Base-by-base conservation (phyloP, 2,888 invertebrate species). In the Siphlonurus alternatus region DNA sequence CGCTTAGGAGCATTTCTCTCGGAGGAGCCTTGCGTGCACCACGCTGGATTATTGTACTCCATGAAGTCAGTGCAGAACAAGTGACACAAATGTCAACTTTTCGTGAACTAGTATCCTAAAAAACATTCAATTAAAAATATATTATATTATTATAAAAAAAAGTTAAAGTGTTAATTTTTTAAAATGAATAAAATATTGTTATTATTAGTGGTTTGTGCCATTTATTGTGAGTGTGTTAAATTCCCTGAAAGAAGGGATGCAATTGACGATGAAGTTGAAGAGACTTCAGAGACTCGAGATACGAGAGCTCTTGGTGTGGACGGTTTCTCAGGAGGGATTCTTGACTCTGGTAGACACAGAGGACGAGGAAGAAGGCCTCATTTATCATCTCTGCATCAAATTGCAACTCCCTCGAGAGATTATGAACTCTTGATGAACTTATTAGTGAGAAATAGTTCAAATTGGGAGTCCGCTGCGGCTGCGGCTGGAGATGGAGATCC, bases 401-500 rank as follows among this genome's bases (percentile, higher is more conserved):
- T 20, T 5, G 5, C n/a, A 7, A 10, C 5, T n/a, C 56, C 56
- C 19, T 56, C 56, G 7, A 5, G 56, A 22, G 56, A 56, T 56
- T 56, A 56, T 20, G 56, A 56, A 20, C 56, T 56, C 19, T 20
- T 56, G 7, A 22, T 56, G 19, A 56, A 56, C n/a, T 20, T 56
- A 7, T 20, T 56, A 22, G 56, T 56, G 7, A 56, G 56, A 56
- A 56, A 56, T 22, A 20, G 7, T n/a, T 20, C 19, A n/a, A 5
- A 22, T 5, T 56, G 56, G 56, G 56, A 56, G 7, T 20, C n/a
- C n/a, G 22, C 22, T 5, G 22, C n/a, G 7, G 5, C 7, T 3
- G 22, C 22, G 19, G 22, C n/a, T 56, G 56, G n/a, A 7, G 56
- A 56, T 22, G n/a, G 56, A 7, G 62, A 62, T 25, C 64, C 65